phyloP scores from a whole-genome alignment of 2,888 invertebrate genomes.

The Agonopterix subpropinquella region DNA sequence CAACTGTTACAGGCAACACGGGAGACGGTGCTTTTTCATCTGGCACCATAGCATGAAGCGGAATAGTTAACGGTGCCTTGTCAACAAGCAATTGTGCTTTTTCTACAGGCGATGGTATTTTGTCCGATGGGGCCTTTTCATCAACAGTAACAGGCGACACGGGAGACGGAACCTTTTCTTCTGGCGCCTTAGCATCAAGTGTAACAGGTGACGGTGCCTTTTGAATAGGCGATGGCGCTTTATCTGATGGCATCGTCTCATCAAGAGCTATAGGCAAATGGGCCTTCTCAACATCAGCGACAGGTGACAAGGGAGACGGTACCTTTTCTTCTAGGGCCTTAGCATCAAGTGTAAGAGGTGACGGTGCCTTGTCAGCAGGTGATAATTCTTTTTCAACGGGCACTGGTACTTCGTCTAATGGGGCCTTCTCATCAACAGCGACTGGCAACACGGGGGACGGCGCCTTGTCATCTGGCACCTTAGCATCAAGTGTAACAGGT shows the following conservation, averaged over 20 bases:
- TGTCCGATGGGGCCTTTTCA: neutral
- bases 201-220: no score
- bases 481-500: no score
- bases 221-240: neutral
- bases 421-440: neutral
- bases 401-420: neutral
- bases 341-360: conserved; percentile 2
- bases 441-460: neutral
- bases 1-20: no score
- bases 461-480: neutral
- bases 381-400: neutral
- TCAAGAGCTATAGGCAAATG: neutral
- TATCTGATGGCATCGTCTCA: neutral
- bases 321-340: neutral
- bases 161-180: neutral
- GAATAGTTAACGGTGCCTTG: neutral
- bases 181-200: neutral
- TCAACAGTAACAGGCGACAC: neutral
- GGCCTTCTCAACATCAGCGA: conserved; percentile 1
- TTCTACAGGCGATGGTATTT: neutral
- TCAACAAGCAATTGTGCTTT: conserved; percentile 1
- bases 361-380: neutral
- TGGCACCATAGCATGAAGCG: neutral
- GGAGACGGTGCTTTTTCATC: no score
- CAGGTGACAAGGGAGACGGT: neutral